Evolutionary conservation across 2,797 vertebrate species (phyloP).

Genomic region (Oryzias sinensis): DNA sequence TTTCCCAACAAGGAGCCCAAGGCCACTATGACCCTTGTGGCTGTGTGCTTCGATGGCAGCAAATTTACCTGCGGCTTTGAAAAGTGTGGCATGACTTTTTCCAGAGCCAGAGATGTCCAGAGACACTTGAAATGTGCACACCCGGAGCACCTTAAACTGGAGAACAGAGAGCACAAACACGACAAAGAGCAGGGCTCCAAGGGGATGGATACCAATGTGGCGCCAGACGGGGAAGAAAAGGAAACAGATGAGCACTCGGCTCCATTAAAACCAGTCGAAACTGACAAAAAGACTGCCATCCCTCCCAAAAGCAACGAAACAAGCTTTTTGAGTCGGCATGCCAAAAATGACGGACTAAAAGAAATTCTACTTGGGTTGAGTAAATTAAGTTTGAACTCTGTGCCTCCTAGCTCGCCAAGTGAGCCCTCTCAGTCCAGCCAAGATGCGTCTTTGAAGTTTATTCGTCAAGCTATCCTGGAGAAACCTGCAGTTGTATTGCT

Average conservation of each 20-base stretch:
- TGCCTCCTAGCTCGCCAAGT: conserved; percentile 20
- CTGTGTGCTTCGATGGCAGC: conserved; percentile 89
- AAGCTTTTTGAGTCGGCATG: conserved; percentile 44
- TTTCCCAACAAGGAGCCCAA: conserved; percentile 54
- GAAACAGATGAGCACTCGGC: conserved; percentile 50
- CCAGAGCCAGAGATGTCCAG: conserved; percentile 86
- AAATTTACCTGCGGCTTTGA: conserved; percentile 90
- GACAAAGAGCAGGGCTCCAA: conserved; percentile 63
- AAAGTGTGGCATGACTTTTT: conserved; percentile 87
- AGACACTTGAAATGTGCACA: conserved; percentile 88
- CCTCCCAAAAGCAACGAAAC: conserved; percentile 32
- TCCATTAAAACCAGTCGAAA: conserved; percentile 26
- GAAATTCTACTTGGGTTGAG: conserved; percentile 88
- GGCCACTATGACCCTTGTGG: conserved; percentile 72
- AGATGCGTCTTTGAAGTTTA: conserved; percentile 62
- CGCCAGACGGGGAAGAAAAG: conserved; percentile 65
- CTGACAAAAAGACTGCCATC: conserved; percentile 27
- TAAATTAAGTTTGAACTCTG: conserved; percentile 86
- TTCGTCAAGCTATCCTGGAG: conserved; percentile 72
- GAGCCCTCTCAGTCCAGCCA: conserved; percentile 71
- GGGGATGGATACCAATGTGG: conserved; percentile 44
- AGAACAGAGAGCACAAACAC: conserved; percentile 75
- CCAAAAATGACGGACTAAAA: conserved; percentile 78
- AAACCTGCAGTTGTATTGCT: conserved; percentile 71
- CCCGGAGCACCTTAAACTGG: conserved; percentile 84